Evolutionary conservation across 2,888 invertebrate species (phyloP).

Genomic region (Chrysopilus asiliformis): DNA sequence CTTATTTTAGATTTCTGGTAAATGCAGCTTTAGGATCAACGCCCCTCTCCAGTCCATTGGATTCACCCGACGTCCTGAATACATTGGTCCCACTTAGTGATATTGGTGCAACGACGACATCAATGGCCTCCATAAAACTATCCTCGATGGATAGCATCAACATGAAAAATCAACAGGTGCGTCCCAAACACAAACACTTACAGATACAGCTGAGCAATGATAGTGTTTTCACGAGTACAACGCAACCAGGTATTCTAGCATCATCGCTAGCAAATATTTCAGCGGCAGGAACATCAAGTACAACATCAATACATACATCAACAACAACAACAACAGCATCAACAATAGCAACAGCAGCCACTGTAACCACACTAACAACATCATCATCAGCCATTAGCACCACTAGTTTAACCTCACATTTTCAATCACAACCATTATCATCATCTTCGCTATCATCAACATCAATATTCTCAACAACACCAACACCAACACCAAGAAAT

Average conservation of each 20-base stretch:
- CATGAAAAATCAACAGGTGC: slow-evolving; percentile 35
- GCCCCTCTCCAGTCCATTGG: slow-evolving; percentile 68
- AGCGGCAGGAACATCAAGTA: slow-evolving; percentile 21
- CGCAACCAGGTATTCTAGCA: slow-evolving; percentile 18
- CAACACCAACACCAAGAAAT: too few species aligned
- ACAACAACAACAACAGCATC: slow-evolving; percentile 14
- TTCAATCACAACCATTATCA: background rate
- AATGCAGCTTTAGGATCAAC: slow-evolving; percentile 68
- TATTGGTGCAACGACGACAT: slow-evolving; percentile 32
- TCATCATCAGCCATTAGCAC: background rate
- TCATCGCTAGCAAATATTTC: slow-evolving; percentile 26
- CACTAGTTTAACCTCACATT: background rate
- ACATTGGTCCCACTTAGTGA: slow-evolving; percentile 34
- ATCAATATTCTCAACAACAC: background rate
- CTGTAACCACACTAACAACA: background rate
- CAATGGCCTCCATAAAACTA: slow-evolving; percentile 34
- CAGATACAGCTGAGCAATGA: slow-evolving; percentile 26
- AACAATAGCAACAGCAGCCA: background rate
- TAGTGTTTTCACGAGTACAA: too few species aligned
- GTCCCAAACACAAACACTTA: slow-evolving; percentile 44
- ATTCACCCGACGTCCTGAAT: slow-evolving; percentile 56
- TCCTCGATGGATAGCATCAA: slow-evolving; percentile 36
- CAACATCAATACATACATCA: slow-evolving; percentile 11
- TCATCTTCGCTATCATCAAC: background rate
- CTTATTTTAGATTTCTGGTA: slow-evolving; percentile 63